phyloP scores from a whole-genome alignment of 1,140 invertebrate species.

The Polyergus mexicanus region DNA sequence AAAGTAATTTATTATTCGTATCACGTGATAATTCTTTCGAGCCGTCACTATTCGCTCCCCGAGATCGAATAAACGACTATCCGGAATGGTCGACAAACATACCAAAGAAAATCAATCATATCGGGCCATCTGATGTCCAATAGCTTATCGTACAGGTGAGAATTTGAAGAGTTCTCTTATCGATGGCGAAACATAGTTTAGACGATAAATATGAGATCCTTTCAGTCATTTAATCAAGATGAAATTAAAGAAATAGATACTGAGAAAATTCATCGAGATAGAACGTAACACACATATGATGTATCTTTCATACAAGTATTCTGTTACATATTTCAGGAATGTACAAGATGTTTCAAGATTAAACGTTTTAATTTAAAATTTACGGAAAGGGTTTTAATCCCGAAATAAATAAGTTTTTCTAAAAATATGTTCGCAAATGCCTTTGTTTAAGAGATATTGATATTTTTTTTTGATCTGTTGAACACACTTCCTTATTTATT shows the following conservation, averaged over 20 bases:
- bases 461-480: too few relatives aligned
- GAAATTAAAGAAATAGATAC: not conserved
- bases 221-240: not conserved
- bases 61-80: slow-evolving; percentile 7
- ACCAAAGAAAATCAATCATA: not conserved
- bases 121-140: not conserved
- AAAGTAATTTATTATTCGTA: not conserved
- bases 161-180: slow-evolving; percentile 11
- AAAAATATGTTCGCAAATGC: too few relatives aligned
- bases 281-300: too few relatives aligned
- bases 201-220: too few relatives aligned
- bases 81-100: not conserved
- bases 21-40: not conserved
- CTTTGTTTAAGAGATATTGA: too few relatives aligned
- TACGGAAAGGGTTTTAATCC: not conserved
- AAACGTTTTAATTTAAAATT: too few relatives aligned
- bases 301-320: too few relatives aligned
- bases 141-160: slow-evolving; percentile 35
- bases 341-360: not conserved
- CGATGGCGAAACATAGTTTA: not conserved
- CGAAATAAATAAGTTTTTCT: not conserved
- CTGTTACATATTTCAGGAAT: not conserved
- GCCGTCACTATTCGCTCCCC: not conserved
- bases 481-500: too few relatives aligned
- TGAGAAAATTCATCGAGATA: not conserved